phyloP scores from a whole-genome alignment of 1,140 invertebrate species.

The Bombus haemorrhoidalis region DNA sequence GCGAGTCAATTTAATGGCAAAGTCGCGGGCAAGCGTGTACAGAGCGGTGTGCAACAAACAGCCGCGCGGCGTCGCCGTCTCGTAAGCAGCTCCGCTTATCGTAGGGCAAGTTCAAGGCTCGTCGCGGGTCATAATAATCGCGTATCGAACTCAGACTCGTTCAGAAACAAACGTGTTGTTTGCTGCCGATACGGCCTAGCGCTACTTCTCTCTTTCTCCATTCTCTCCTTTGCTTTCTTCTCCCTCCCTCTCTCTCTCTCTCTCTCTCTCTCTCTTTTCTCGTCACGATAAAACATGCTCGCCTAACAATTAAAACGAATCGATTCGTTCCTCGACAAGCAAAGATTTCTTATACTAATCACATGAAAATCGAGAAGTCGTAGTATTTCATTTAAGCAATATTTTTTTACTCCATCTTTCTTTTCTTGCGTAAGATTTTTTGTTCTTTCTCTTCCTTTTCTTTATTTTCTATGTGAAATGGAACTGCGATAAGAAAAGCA shows the following conservation, averaged over 20 bases:
- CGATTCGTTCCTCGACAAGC: background rate
- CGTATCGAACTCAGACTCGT: conserved; percentile 74
- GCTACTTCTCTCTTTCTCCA: background rate
- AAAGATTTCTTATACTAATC: background rate
- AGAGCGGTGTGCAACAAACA: conserved; percentile 37
- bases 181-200: conserved; percentile 60
- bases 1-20: conserved; percentile 57
- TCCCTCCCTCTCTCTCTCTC: background rate
- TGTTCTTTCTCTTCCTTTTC: no score
- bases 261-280: background rate
- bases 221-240: background rate
- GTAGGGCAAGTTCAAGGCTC: conserved; percentile 83
- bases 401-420: conserved; percentile 3
- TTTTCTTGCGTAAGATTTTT: background rate
- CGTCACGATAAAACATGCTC: conserved; percentile 17
- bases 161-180: conserved; percentile 76
- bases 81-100: conserved; percentile 73
- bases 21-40: conserved; percentile 24
- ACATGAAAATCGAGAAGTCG: background rate
- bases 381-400: background rate
- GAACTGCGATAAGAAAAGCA: background rate
- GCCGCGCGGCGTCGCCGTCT: conserved; percentile 35
- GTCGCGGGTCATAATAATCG: conserved; percentile 80
- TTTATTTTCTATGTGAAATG: background rate
- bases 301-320: conserved; percentile 29